phyloP scores from a whole-genome alignment of 1,140 invertebrate genomes.

The Lepidotrigona ventralis region DNA sequence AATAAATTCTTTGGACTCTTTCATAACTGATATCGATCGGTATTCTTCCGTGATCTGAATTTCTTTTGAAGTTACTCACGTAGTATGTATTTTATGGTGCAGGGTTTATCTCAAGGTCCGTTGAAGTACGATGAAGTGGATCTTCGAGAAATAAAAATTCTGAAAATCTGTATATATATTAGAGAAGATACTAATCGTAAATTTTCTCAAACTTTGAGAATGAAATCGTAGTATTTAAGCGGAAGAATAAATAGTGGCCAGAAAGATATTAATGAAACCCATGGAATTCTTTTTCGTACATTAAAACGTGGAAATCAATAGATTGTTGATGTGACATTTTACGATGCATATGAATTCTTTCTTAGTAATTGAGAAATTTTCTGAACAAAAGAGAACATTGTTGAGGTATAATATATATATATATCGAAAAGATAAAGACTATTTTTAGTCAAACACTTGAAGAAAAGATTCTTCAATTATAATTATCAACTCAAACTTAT shows the following conservation, averaged over 20 bases:
- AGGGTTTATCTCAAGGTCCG: background rate
- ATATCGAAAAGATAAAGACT: background rate
- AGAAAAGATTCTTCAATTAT: background rate
- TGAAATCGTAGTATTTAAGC: background rate
- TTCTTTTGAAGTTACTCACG: background rate
- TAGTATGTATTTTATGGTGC: background rate
- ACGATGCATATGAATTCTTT: no score
- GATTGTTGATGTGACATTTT: no score
- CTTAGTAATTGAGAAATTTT: no score
- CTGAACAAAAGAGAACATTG: no score
- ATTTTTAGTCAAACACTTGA: background rate
- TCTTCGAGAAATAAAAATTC: background rate
- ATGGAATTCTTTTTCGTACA: no score
- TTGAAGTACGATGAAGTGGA: background rate
- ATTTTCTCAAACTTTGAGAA: no score
- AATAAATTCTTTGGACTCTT: background rate
- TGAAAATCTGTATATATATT: background rate
- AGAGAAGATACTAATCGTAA: background rate
- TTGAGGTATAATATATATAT: no score
- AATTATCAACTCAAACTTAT: background rate
- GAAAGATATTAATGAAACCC: no score
- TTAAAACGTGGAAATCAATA: no score
- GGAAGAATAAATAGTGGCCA: background rate
- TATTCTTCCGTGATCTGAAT: background rate
- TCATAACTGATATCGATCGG: background rate